Conservation (phyloP, 2,113 vertebrate species). For the Cepphus grylle region DNA sequence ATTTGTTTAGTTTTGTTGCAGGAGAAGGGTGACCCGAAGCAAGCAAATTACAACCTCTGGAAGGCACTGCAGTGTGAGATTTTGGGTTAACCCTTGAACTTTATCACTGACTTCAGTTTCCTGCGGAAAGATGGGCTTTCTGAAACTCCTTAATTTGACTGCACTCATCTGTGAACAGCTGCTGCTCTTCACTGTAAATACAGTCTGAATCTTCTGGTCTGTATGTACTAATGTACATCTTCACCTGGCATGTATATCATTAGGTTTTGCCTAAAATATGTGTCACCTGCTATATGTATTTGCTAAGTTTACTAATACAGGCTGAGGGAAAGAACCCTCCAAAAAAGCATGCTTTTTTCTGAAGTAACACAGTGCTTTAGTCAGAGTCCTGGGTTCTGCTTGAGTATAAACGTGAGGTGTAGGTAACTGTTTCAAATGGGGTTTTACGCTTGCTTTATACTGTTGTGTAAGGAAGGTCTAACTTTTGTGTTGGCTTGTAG, state of each 20-base stretch:
- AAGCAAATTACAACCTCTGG: background rate
- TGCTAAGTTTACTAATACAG: background rate
- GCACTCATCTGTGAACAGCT: background rate
- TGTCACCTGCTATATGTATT: background rate
- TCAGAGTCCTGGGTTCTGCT: background rate
- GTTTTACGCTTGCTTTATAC: background rate
- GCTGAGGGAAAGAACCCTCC: background rate
- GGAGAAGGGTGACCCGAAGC: background rate
- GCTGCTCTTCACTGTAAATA: background rate
- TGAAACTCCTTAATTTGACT: background rate
- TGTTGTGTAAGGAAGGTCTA: background rate
- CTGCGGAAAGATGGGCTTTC: background rate
- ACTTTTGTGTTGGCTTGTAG: background rate
- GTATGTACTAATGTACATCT: background rate
- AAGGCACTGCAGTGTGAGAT: background rate
- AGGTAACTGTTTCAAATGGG: background rate
- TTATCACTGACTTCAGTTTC: background rate
- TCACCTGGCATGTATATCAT: background rate
- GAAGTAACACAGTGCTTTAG: background rate
- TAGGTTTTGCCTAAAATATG: background rate
- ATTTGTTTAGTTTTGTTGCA: background rate
- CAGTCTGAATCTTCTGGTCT: background rate
- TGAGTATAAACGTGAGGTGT: background rate
- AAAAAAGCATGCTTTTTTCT: background rate
- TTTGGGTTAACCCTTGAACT: background rate